Percentiles rank a stretch among this genome's conserved stretches.
Conservation (phyloP, 2,797 vertebrate genomes). For the Echiichthys vipera region DNA sequence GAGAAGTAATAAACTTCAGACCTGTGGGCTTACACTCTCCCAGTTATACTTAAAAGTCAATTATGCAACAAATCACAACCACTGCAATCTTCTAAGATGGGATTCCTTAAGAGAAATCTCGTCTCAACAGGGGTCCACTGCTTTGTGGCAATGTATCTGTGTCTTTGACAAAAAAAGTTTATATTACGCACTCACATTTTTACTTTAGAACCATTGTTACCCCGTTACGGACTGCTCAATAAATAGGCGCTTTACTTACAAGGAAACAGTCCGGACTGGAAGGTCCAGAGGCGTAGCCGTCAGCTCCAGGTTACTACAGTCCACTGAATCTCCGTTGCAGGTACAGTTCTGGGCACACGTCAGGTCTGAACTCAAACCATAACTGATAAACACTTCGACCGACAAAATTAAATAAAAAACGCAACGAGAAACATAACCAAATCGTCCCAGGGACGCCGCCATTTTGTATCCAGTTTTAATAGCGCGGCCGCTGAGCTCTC, state of each 20-base stretch:
- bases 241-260: constrained; percentile 86
- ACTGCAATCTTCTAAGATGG: constrained; percentile 7
- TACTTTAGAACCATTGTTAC: constrained; percentile 8
- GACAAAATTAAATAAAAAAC: constrained; percentile 81
- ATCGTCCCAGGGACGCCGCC: constrained; percentile 84
- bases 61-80: constrained; percentile 22
- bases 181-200: neutral
- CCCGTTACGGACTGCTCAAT: constrained; percentile 68
- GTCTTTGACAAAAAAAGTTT: neutral
- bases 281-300: constrained; percentile 86
- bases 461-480: constrained; percentile 89
- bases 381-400: constrained; percentile 63
- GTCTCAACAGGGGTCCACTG: neutral
- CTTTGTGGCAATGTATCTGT: neutral
- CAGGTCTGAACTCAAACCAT: constrained; percentile 66
- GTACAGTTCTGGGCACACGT: constrained; percentile 87
- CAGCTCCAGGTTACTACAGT: constrained; percentile 88
- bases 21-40: neutral
- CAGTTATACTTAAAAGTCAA: constrained; percentile 3
- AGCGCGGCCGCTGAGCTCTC: constrained; percentile 77
- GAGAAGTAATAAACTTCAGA: neutral
- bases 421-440: constrained; percentile 74
- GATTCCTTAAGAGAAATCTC: constrained; percentile 22
- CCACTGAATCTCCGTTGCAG: constrained; percentile 86
- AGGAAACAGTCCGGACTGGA: constrained; percentile 87